A percentile compares a stretch with the other conserved stretches of the same genome.
phyloP scores from a whole-genome alignment of 2,797 vertebrate species.

The Botia kubotai region DNA sequence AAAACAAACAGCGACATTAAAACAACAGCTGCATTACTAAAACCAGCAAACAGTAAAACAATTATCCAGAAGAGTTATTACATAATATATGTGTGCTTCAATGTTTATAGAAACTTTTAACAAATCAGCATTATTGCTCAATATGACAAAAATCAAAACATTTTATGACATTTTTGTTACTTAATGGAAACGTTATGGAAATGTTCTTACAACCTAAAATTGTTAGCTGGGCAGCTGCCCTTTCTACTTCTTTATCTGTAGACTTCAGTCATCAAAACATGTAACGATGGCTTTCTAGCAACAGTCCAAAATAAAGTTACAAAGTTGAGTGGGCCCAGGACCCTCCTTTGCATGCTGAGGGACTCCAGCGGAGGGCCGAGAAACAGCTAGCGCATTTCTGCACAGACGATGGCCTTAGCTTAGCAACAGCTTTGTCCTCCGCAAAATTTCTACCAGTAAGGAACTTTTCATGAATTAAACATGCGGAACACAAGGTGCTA shows the following conservation, averaged over 20 bases:
- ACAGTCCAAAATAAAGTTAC: slow-evolving; percentile 68
- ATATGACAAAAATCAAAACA: no score
- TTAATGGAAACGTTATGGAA: no score
- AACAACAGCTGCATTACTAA: no score
- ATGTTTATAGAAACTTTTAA: no score
- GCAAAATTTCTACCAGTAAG: slow-evolving; percentile 76
- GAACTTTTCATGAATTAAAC: slow-evolving; percentile 83
- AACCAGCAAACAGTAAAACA: no score
- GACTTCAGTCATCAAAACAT: slow-evolving; percentile 49
- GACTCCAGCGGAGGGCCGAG: slow-evolving; percentile 78
- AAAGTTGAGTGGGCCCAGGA: slow-evolving; percentile 52
- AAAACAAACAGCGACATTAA: no score
- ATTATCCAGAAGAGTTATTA: no score
- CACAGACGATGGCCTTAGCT: slow-evolving; percentile 80
- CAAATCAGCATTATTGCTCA: no score
- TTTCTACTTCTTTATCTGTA: slow-evolving; percentile 51
- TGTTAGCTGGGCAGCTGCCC: neutral
- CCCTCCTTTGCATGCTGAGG: slow-evolving; percentile 75
- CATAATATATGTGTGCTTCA: no score
- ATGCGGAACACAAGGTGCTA: slow-evolving; percentile 74
- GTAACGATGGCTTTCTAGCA: slow-evolving; percentile 57
- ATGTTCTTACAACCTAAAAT: no score
- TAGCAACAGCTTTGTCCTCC: slow-evolving; percentile 95
- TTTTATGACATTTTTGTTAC: no score
- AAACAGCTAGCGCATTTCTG: slow-evolving; percentile 87